These are phyloP conservation scores for Epizoanthus fatuus DNA, from an alignment of 92 coral and sea anemone species.

Conservation along the genomic window DNA sequence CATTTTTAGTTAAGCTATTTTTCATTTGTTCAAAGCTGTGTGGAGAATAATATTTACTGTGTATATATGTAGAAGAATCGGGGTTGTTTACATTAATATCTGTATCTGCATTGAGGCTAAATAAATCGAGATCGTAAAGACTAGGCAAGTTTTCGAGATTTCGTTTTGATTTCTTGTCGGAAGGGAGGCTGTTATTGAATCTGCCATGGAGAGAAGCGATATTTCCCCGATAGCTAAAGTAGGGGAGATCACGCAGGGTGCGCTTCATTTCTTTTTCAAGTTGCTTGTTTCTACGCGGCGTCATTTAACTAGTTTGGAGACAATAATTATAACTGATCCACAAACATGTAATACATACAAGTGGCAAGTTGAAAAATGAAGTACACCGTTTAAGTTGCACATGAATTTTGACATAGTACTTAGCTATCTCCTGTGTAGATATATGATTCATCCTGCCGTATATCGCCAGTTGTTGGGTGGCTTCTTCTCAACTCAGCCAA, in stretches of 20 bases:
- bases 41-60: conserved; percentile 13
- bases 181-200: conserved; percentile 15
- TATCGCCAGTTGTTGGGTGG: not conserved
- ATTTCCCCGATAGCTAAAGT: conserved; percentile 6
- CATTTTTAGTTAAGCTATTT: not conserved
- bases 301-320: not conserved
- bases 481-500: not conserved
- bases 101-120: conserved; percentile 7
- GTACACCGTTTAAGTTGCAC: no score
- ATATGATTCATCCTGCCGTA: no score
- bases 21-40: conserved; percentile 23
- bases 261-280: conserved; percentile 17
- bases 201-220: not conserved
- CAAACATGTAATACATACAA: no score
- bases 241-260: conserved; percentile 25
- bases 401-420: no score
- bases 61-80: not conserved
- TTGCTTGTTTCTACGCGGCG: not conserved
- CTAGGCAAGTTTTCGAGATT: conserved; percentile 13
- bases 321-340: no score
- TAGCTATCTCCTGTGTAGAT: no score
- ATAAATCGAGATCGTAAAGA: conserved; percentile 11
- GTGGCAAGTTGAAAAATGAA: no score
- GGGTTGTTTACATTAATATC: not conserved
- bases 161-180: not conserved